These are phyloP conservation scores for Bradypus variegatus DNA, from an alignment of 2,797 vertebrate genomes.

Conservation along the genomic window DNA sequence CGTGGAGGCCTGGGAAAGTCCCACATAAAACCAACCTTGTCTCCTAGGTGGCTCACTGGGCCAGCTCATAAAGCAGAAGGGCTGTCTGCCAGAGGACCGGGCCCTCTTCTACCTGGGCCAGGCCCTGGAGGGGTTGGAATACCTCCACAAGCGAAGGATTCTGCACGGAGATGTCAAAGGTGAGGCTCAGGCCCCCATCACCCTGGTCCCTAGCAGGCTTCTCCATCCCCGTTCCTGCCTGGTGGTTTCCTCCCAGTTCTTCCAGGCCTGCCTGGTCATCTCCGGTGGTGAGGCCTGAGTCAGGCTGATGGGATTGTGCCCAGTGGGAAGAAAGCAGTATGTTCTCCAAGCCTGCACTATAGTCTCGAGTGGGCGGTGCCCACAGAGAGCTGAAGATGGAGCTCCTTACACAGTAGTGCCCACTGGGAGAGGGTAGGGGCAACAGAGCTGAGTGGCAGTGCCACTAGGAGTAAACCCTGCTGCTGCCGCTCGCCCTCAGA, in stretches of 20 bases:
- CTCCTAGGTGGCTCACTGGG: conserved; percentile 85
- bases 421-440: neutral
- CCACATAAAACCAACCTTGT: conserved; percentile 49
- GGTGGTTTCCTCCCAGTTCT: neutral
- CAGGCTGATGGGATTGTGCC: neutral
- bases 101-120: conserved; percentile 90
- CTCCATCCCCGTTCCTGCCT: neutral
- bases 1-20: neutral
- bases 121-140: conserved; percentile 83
- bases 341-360: neutral
- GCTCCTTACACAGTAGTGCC: neutral
- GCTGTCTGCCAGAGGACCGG: conserved; percentile 88
- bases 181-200: conserved; percentile 57
- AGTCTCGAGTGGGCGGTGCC: neutral
- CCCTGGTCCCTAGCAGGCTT: neutral
- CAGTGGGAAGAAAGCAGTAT: neutral
- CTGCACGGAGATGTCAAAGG: conserved; percentile 96
- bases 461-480: neutral
- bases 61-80: conserved; percentile 86
- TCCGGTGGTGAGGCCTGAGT: neutral
- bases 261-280: neutral
- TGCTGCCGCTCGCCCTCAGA: neutral
- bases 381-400: neutral
- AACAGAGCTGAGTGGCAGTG: neutral
- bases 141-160: conserved; percentile 83